phyloP scores from a whole-genome alignment of 2,888 invertebrate species.

The Drosophila demipolita region DNA sequence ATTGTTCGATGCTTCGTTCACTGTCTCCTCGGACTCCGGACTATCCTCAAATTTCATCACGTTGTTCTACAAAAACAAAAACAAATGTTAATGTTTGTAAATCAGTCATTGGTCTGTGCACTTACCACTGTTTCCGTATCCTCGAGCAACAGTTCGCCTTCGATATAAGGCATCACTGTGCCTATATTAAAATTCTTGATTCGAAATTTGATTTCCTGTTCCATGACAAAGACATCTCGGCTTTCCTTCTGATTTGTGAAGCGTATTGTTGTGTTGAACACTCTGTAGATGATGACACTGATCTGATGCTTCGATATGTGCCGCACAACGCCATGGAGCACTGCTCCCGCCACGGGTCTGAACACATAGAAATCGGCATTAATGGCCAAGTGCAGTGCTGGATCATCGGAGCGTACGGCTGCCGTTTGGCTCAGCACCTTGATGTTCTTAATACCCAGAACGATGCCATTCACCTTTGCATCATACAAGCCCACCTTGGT shows the following conservation, averaged over 20 bases:
- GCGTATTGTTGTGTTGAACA: constrained; percentile 88
- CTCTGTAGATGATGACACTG: constrained; percentile 88
- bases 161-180: constrained; percentile 83
- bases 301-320: constrained; percentile 86
- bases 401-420: constrained; percentile 86
- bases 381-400: constrained; percentile 87
- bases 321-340: constrained; percentile 87
- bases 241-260: constrained; percentile 74
- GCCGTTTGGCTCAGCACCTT: constrained; percentile 86
- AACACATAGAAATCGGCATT: constrained; percentile 89
- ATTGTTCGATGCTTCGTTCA: constrained; percentile 6
- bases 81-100: not conserved
- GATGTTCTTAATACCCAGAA: constrained; percentile 87
- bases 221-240: constrained; percentile 80
- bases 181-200: constrained; percentile 83
- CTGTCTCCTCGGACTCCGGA: constrained; percentile 42
- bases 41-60: constrained; percentile 41
- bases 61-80: constrained; percentile 50
- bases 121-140: constrained; percentile 36
- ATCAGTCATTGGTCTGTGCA: not conserved
- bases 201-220: constrained; percentile 84
- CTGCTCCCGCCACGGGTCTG: constrained; percentile 86
- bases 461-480: constrained; percentile 86
- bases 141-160: constrained; percentile 80
- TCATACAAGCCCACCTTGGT: constrained; percentile 86